A percentile compares a stretch with the other conserved stretches of the same genome.
phyloP scores from a whole-genome alignment of 2,797 vertebrate species.

The Gymnopithys bicolor region DNA sequence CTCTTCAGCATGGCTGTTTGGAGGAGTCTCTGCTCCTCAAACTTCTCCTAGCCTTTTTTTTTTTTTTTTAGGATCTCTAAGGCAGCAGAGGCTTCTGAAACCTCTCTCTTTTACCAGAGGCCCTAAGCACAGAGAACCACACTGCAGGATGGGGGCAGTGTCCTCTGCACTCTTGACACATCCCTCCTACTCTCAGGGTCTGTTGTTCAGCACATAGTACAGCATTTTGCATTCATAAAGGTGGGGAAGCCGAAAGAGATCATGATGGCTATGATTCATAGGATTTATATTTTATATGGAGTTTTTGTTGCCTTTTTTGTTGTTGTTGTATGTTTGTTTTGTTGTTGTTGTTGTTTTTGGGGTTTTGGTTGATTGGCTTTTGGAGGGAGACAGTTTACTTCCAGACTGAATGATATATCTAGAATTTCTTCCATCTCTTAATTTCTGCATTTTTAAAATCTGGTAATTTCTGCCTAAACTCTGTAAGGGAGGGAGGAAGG shows the following conservation, averaged over 20 bases:
- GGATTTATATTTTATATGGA: background rate
- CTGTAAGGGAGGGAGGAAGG: background rate
- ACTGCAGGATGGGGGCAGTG: background rate
- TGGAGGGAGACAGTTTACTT: background rate
- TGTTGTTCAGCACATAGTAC: background rate
- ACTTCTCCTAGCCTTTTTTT: background rate
- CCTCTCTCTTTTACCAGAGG: background rate
- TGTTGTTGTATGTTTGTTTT: background rate
- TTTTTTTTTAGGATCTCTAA: background rate
- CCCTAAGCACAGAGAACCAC: fast-evolving
- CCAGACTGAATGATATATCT: background rate
- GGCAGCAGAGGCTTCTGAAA: background rate
- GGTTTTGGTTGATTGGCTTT: background rate
- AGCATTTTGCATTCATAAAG: background rate
- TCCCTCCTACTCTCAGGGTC: background rate
- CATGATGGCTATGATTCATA: background rate
- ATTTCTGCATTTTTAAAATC: background rate
- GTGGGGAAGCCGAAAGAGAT: background rate
- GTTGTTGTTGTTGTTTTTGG: background rate
- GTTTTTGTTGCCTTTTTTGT: background rate
- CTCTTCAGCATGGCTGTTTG: background rate
- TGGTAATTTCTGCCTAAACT: background rate
- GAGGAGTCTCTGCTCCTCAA: background rate
- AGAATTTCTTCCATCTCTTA: background rate
- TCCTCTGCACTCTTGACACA: background rate